phyloP scores from a whole-genome alignment of 2,888 invertebrate species.

The Apotomis turbidana region DNA sequence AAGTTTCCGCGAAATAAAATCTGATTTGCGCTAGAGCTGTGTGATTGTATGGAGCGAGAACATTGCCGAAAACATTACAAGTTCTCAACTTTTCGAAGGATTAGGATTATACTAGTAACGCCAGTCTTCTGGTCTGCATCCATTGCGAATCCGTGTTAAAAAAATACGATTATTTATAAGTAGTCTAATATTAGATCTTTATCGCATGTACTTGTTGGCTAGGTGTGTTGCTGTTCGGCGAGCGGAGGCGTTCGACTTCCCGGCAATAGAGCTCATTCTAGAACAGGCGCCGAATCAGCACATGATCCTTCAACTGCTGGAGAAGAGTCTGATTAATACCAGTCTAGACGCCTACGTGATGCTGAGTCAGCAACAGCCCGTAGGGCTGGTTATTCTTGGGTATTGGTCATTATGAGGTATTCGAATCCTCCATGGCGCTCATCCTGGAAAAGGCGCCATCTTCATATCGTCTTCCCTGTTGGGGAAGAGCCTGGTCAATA shows the following conservation, averaged over 20 bases:
- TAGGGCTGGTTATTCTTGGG: conserved; percentile 79
- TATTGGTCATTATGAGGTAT: conserved; percentile 49
- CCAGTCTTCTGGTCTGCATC: too few species aligned
- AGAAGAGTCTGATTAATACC: conserved; percentile 54
- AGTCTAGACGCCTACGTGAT: conserved; percentile 60
- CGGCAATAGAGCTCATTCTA: conserved; percentile 54
- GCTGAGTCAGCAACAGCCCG: conserved; percentile 70
- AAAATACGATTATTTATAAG: too few species aligned
- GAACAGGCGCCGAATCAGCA: conserved; percentile 60
- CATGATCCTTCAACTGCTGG: conserved; percentile 59
- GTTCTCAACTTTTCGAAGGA: too few species aligned
- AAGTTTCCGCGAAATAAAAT: too few species aligned
- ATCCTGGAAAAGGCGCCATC: too few species aligned
- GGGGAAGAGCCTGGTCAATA: too few species aligned
- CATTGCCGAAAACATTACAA: too few species aligned
- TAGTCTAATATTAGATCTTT: not conserved
- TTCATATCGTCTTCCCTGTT: too few species aligned
- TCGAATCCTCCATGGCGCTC: not conserved
- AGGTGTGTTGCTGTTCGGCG: conserved; percentile 64
- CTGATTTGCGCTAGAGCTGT: too few species aligned
- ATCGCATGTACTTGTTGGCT: not conserved
- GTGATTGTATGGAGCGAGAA: too few species aligned
- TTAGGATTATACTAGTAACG: too few species aligned
- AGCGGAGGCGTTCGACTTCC: conserved; percentile 63
- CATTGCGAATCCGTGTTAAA: too few species aligned